Conservation (phyloP, 92 coral and sea anemone species). For the Zoanthus gigantus region DNA sequence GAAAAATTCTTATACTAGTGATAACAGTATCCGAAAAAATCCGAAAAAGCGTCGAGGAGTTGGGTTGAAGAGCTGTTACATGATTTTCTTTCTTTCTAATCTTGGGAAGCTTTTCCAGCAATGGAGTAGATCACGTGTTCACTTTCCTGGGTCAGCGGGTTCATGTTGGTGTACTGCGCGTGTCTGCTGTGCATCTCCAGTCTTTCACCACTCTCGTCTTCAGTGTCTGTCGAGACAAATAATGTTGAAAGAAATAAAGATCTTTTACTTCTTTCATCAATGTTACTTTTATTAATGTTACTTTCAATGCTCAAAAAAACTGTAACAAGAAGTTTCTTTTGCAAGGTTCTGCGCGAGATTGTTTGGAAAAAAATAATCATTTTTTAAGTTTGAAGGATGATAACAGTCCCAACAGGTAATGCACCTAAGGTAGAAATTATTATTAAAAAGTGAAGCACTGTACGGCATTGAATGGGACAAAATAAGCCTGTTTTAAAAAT, state of each 20-base stretch:
- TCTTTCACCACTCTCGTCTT: constrained; percentile 52
- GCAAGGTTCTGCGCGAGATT: too few relatives aligned
- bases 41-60: background rate
- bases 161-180: constrained; percentile 33
- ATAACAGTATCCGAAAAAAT: background rate
- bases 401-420: too few relatives aligned
- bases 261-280: background rate
- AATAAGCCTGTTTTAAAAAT: too few relatives aligned
- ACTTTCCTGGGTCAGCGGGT: constrained; percentile 56
- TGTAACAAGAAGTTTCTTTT: too few relatives aligned
- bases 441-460: too few relatives aligned
- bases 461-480: too few relatives aligned
- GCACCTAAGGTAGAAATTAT: too few relatives aligned
- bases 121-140: constrained; percentile 81
- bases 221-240: constrained; percentile 13
- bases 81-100: constrained; percentile 39
- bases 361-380: too few relatives aligned
- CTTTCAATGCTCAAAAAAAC: too few relatives aligned
- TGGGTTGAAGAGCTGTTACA: background rate
- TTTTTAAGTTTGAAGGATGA: too few relatives aligned
- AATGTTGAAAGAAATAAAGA: background rate
- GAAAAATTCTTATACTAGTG: background rate
- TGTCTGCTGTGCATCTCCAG: constrained; percentile 61
- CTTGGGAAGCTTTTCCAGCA: constrained; percentile 78
- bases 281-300: background rate